These are phyloP conservation scores for Steinernema feltiae DNA, from an alignment of 1,140 invertebrate genomes.

Conservation along the genomic window DNA sequence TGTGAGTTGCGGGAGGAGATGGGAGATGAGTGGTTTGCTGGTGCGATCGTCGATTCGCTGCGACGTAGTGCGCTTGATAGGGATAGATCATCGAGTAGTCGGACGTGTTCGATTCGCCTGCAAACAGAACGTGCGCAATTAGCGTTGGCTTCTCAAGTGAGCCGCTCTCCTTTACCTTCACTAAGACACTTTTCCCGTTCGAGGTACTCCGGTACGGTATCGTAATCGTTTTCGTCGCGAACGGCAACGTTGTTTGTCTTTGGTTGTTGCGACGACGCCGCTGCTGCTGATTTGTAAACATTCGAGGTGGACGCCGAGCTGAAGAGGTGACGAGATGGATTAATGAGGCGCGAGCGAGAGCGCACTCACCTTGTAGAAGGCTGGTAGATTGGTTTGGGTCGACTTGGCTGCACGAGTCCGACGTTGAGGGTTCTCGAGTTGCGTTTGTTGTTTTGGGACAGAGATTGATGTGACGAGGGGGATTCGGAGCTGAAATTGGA, in stretches of 20 bases:
- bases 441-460: slow-evolving; percentile 8
- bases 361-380: background rate
- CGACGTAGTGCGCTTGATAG: slow-evolving; percentile 21
- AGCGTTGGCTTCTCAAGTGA: no score
- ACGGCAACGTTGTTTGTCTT: background rate
- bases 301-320: slow-evolving; percentile 4
- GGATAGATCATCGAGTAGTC: slow-evolving; percentile 30
- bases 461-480: background rate
- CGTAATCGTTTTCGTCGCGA: slow-evolving; percentile 47
- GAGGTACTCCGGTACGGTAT: slow-evolving; percentile 44
- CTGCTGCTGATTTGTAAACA: background rate
- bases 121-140: no score
- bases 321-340: background rate
- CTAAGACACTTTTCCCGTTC: slow-evolving; percentile 22
- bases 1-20: slow-evolving; percentile 12
- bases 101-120: slow-evolving; percentile 4
- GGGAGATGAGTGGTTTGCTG: slow-evolving; percentile 23
- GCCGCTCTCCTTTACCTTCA: slow-evolving; percentile 25
- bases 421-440: background rate
- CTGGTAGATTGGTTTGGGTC: background rate
- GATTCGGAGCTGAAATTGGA: background rate
- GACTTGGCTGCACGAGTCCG: background rate
- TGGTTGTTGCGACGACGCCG: no score
- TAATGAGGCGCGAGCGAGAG: background rate
- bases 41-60: slow-evolving; percentile 1